phyloP scores from a whole-genome alignment of 2,113 vertebrate genomes.

The Hippocampus mohnikei region DNA sequence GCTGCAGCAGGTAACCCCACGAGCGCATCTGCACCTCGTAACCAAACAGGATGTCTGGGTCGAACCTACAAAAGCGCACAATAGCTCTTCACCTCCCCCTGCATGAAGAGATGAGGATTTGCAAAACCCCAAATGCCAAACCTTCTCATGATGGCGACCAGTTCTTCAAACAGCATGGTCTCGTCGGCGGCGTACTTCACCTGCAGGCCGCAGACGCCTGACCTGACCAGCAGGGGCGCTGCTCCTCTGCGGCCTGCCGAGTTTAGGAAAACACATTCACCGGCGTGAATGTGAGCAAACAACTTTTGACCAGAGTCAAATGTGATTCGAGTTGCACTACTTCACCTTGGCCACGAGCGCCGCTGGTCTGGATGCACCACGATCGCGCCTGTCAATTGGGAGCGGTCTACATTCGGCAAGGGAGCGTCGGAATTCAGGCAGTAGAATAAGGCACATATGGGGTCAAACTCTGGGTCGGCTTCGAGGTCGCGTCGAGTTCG shows the following conservation, averaged over 20 bases:
- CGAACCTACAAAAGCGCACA: slow-evolving; percentile 76
- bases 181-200: slow-evolving; percentile 89
- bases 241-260: slow-evolving; percentile 77
- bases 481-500: slow-evolving; percentile 91
- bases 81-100: neutral
- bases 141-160: slow-evolving; percentile 85
- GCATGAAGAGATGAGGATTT: neutral
- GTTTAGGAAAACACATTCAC: neutral
- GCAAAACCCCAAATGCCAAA: slow-evolving; percentile 51
- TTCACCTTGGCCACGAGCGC: slow-evolving; percentile 72
- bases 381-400: slow-evolving; percentile 82
- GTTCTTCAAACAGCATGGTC: slow-evolving; percentile 88
- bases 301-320: neutral
- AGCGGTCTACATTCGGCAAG: slow-evolving; percentile 73
- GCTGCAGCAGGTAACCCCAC: slow-evolving; percentile 96
- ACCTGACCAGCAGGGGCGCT: slow-evolving; percentile 88
- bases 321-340: neutral
- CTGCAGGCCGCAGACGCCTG: slow-evolving; percentile 86
- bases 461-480: slow-evolving; percentile 96
- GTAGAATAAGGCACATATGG: slow-evolving; percentile 98
- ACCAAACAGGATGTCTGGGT: slow-evolving; percentile 94
- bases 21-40: slow-evolving; percentile 98
- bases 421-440: slow-evolving; percentile 84
- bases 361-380: slow-evolving; percentile 82
- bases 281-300: neutral